phyloP scores from a whole-genome alignment of 2,888 invertebrate genomes.

The Isotomurus palustris region DNA sequence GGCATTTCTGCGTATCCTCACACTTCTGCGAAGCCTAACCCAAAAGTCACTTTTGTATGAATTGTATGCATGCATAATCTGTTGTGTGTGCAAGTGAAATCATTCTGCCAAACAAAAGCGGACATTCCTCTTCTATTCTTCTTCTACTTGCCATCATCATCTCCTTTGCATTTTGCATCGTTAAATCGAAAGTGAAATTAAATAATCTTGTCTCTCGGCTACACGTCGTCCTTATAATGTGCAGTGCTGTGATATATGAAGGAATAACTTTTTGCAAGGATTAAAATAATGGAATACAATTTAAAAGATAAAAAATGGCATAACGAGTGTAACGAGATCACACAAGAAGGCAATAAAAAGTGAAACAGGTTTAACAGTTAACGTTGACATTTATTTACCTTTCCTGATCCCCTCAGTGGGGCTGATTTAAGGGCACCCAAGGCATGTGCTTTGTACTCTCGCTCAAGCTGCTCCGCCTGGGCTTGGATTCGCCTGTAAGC shows the following conservation, averaged over 20 bases:
- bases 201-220: not conserved
- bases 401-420: constrained; percentile 60
- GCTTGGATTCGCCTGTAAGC: constrained; percentile 66
- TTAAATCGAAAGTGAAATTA: not conserved
- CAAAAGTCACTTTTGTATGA: too few species aligned
- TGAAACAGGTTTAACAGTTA: constrained; percentile 3
- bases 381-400: too few species aligned
- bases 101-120: too few species aligned
- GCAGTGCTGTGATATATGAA: not conserved
- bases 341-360: not conserved
- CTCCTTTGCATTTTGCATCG: too few species aligned
- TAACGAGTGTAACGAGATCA: not conserved
- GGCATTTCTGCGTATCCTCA: too few species aligned
- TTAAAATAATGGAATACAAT: not conserved
- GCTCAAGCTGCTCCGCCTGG: constrained; percentile 64
- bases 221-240: not conserved
- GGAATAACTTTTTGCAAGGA: not conserved
- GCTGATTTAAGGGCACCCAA: constrained; percentile 61
- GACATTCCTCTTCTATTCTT: too few species aligned
- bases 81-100: too few species aligned
- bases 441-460: constrained; percentile 64
- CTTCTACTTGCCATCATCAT: too few species aligned
- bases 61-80: too few species aligned
- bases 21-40: too few species aligned
- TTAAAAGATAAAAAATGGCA: not conserved